These are phyloP conservation scores for Hymenochirus boettgeri DNA, from an alignment of 2,113 vertebrate genomes.

Conservation along the genomic window DNA sequence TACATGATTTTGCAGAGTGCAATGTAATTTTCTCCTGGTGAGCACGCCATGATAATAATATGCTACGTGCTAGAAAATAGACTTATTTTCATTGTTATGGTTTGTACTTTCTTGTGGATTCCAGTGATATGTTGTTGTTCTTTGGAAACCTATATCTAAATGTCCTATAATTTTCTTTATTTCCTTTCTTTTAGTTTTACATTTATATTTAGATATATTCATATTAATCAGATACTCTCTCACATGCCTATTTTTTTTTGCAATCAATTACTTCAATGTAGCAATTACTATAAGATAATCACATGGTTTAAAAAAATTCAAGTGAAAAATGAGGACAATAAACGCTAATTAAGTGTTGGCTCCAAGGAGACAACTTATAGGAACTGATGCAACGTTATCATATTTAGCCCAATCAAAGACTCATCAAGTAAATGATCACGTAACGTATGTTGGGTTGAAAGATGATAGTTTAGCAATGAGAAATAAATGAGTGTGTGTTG, in stretches of 20 bases:
- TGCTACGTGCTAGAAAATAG: no score
- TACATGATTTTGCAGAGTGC: no score
- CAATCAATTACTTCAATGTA: not conserved
- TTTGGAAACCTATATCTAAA: no score
- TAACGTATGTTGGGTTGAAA: not conserved
- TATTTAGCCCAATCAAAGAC: slow-evolving; percentile 1
- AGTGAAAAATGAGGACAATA: not conserved
- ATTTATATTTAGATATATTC: not conserved
- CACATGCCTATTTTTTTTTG: not conserved
- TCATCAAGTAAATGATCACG: not conserved
- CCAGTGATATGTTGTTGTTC: no score
- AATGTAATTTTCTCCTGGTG: no score
- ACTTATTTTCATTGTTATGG: no score
- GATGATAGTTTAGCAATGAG: slow-evolving; percentile 1
- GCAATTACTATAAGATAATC: slow-evolving; percentile 6
- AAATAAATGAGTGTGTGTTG: not conserved
- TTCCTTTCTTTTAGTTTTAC: no score
- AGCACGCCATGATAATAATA: no score
- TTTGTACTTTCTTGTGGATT: no score
- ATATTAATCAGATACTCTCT: not conserved
- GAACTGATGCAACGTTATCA: not conserved
- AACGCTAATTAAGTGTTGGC: not conserved
- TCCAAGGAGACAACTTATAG: not conserved
- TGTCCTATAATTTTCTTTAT: no score
- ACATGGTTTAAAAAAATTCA: slow-evolving; percentile 2